Evolutionary conservation across 2,888 invertebrate genomes (phyloP).

Genomic region (Pyralis farinalis): DNA sequence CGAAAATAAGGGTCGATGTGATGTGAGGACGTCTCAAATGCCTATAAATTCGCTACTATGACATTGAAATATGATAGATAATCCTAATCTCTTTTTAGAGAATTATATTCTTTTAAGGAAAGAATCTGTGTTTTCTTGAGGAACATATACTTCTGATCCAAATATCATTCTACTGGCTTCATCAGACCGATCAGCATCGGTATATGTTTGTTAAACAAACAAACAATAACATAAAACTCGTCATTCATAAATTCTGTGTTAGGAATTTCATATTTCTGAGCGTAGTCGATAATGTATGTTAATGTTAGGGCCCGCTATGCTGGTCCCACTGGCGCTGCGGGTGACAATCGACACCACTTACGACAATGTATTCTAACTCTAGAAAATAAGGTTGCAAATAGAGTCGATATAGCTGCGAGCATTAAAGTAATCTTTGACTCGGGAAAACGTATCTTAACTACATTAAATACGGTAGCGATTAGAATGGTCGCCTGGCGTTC

Average conservation of each 20-base stretch:
- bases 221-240: slow-evolving; percentile 1
- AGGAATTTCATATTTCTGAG: slow-evolving; percentile 8
- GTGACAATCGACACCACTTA: neutral
- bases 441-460: neutral
- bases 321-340: neutral
- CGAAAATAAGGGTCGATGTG: no score
- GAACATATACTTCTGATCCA: no score
- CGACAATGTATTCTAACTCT: neutral
- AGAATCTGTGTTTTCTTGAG: no score
- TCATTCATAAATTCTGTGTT: slow-evolving; percentile 5
- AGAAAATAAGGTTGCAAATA: neutral
- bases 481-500: neutral
- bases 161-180: no score
- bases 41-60: no score
- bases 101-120: no score
- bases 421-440: neutral
- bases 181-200: no score
- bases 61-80: no score
- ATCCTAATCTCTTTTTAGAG: no score
- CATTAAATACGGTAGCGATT: neutral
- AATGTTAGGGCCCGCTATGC: slow-evolving; percentile 12
- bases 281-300: slow-evolving; percentile 13
- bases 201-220: no score
- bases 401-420: neutral
- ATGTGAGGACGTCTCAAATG: no score